These are phyloP conservation scores for Caenorhabditis afra DNA, from an alignment of 2,888 invertebrate genomes.

Conservation along the genomic window DNA sequence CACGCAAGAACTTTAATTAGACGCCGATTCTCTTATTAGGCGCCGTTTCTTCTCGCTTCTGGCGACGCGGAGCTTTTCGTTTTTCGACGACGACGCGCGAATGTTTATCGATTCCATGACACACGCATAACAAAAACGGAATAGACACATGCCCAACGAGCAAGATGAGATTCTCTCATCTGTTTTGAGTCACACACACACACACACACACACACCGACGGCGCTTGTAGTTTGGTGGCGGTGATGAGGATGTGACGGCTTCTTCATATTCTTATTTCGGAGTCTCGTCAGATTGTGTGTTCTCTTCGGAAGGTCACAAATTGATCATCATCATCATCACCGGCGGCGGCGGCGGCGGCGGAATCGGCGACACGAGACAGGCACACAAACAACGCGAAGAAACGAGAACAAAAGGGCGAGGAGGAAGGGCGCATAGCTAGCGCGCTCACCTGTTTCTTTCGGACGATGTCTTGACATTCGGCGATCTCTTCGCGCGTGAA, in stretches of 20 bases:
- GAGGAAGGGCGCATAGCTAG: not conserved
- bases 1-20: slow-evolving; percentile 29
- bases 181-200: not conserved
- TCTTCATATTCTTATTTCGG: not conserved
- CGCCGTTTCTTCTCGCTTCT: not conserved
- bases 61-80: no score
- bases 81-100: not conserved
- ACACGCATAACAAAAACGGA: slow-evolving; percentile 1
- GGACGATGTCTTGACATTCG: not conserved
- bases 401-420: slow-evolving; percentile 3
- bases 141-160: no score
- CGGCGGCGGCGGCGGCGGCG: no score
- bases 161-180: not conserved
- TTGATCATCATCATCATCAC: not conserved
- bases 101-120: slow-evolving; percentile 20
- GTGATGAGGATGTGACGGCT: not conserved
- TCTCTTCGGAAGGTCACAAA: not conserved
- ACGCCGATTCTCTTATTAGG: slow-evolving; percentile 1
- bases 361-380: not conserved
- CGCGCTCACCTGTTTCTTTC: no score
- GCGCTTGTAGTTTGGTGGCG: not conserved
- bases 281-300: not conserved
- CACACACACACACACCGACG: not conserved
- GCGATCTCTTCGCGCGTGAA: no score
- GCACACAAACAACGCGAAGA: not conserved